Evolutionary conservation across 2,797 vertebrate genomes (phyloP), one percentile per base, ranked within the genome.

Genomic region (Eleutherodactylus coqui): DNA sequence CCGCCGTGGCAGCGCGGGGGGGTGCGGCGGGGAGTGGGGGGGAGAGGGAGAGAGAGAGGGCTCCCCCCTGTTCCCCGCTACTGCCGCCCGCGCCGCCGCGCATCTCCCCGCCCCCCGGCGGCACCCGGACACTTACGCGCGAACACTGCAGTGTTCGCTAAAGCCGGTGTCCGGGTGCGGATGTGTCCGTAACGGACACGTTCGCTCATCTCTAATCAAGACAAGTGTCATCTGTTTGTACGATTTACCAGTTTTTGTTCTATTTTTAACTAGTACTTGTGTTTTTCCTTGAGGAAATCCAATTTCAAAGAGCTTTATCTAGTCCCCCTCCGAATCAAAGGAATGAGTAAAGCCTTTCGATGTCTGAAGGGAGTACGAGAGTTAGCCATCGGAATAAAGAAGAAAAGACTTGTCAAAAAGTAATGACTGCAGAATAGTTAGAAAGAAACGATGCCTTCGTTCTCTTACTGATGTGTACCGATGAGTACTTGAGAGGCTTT

Each of bases 251-350:
- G 70, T 75, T 83, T 84, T 47, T 67, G 82, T 77, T 84, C 82
- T 51, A 77, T 84, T 84, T 76, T 67, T 76, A 76, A 84, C 82
- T 84, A 83, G 82, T 75, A 75, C 70, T 83, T 75, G 70, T 49
- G 62, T 76, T 84, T 73, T 60, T 84, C 73, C 82, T 64, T 43
- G 58, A 67, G 72, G 82, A 62, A 84, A 84, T 77, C 55, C 55
- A 41, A 76, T 70, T 76, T 84, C 82, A 84, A 81, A 81, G 38
- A 47, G 17, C 27, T 84, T 76, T 76, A 76, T 84, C 53, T 84
- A 34, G 55, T 76, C 53, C 36, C 82, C 55, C 76, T 64, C 67
- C 24, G n/a, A 84, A 84, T 77, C 73, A 76, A 77, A 84, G 27
- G 49, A 77, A 77, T 60, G 32, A 29, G 43, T 53, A 69, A 82